phyloP scores from a whole-genome alignment of 2,888 invertebrate genomes.

The Chymomyza amoena region DNA sequence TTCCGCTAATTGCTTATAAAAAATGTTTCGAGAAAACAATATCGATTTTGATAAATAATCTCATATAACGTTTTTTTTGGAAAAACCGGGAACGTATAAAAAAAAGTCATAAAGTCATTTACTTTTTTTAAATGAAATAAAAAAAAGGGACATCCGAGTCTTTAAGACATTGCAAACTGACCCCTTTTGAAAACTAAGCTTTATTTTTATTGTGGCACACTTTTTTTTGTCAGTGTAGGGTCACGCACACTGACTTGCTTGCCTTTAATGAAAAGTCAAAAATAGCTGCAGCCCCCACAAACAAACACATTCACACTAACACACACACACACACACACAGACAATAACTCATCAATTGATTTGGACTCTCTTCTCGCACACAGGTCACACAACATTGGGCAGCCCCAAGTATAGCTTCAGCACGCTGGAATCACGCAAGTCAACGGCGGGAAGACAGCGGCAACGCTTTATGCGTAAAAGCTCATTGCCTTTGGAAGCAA shows the following conservation, averaged over 20 bases:
- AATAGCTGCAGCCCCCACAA: constrained; percentile 13
- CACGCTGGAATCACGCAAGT: constrained; percentile 81
- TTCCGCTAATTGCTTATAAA: too few relatives aligned
- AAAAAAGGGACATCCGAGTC: too few relatives aligned
- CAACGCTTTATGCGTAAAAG: constrained; percentile 80
- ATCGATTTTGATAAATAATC: too few relatives aligned
- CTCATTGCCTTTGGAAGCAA: constrained; percentile 77
- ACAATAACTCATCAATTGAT: neutral
- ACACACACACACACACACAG: neutral
- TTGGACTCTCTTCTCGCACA: neutral
- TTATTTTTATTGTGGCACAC: neutral
- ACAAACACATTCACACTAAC: neutral
- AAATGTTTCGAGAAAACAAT: too few relatives aligned
- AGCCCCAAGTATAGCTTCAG: constrained; percentile 81
- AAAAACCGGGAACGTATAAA: too few relatives aligned
- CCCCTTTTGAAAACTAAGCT: neutral
- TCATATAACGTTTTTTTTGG: too few relatives aligned
- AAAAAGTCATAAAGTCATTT: too few relatives aligned
- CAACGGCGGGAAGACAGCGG: constrained; percentile 70
- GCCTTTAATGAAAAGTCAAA: constrained; percentile 1
- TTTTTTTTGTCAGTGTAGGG: neutral
- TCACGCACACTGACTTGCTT: neutral
- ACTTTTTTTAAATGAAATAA: too few relatives aligned
- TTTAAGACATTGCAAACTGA: too few relatives aligned
- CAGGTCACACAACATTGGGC: constrained; percentile 75